phyloP scores from a whole-genome alignment of 2,797 vertebrate genomes.

The Okamejei kenojei region DNA sequence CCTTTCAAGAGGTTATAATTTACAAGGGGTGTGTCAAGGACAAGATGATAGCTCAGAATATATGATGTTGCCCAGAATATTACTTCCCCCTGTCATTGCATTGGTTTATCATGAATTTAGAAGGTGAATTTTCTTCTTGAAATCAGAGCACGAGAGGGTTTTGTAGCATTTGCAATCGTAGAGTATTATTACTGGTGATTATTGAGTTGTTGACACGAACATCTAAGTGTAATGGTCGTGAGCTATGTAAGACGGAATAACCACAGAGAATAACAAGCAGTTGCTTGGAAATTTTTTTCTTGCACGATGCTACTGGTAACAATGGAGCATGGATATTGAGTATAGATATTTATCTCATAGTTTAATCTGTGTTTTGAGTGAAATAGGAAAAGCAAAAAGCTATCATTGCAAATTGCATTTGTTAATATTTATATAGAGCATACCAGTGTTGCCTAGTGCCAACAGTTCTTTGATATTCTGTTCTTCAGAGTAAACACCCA shows the following conservation, averaged over 20 bases:
- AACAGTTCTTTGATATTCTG: slow-evolving; percentile 25
- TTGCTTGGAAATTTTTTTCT: not conserved
- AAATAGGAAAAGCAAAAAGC: not conserved
- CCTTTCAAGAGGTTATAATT: not conserved
- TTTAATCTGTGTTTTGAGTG: not conserved
- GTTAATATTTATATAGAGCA: slow-evolving; percentile 26
- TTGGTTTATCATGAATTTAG: not conserved
- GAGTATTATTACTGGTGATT: not conserved
- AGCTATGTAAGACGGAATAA: not conserved
- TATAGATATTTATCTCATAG: not conserved
- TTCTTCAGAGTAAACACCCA: slow-evolving; percentile 7
- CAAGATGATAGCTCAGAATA: not conserved
- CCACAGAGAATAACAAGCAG: not conserved
- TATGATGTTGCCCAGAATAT: not conserved
- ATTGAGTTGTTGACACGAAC: not conserved
- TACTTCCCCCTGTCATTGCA: not conserved
- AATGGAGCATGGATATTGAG: not conserved
- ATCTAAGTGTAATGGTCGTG: not conserved
- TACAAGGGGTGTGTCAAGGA: not conserved
- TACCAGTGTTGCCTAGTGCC: not conserved
- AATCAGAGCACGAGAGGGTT: no score
- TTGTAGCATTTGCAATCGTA: not conserved
- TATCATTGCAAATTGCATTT: slow-evolving; percentile 5
- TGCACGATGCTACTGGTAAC: not conserved
- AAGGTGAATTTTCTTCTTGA: not conserved